A percentile compares a stretch with the other conserved stretches of the same genome.
These are phyloP conservation scores for Capromys pilorides DNA, from an alignment of 2,797 vertebrate genomes.

Conservation along the genomic window DNA sequence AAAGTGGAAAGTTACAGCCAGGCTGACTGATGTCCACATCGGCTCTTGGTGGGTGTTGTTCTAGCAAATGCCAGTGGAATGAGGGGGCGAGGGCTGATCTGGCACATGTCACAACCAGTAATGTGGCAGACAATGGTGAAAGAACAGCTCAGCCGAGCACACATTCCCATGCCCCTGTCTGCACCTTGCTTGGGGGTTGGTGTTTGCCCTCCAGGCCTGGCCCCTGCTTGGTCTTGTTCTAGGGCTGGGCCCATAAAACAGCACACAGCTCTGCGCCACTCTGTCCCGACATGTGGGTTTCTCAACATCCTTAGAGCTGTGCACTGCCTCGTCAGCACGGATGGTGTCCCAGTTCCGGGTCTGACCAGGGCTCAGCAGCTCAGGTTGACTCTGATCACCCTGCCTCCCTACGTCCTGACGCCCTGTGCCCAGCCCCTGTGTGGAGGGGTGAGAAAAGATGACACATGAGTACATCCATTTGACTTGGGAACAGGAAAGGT, in stretches of 20 bases:
- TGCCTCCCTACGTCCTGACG: no score
- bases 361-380: not conserved
- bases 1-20: slow-evolving; percentile 80
- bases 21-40: slow-evolving; percentile 55
- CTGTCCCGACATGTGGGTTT: slow-evolving; percentile 50
- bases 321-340: not conserved
- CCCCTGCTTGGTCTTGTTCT: not conserved
- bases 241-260: slow-evolving; percentile 25
- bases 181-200: slow-evolving; percentile 59
- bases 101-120: slow-evolving; percentile 84
- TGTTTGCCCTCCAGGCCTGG: slow-evolving; percentile 56
- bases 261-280: not conserved
- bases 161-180: slow-evolving; percentile 59
- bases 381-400: not conserved
- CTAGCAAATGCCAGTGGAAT: slow-evolving; percentile 79
- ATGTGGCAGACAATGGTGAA: slow-evolving; percentile 82
- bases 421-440: not conserved
- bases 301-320: not conserved
- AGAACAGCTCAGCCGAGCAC: slow-evolving; percentile 80
- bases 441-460: not conserved
- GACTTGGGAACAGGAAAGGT: not conserved
- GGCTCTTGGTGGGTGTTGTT: slow-evolving; percentile 71
- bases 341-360: not conserved
- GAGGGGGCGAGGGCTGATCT: slow-evolving; percentile 72
- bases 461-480: not conserved